Evolutionary conservation across 2,797 vertebrate genomes (phyloP).

Genomic region (Danio tinwini): DNA sequence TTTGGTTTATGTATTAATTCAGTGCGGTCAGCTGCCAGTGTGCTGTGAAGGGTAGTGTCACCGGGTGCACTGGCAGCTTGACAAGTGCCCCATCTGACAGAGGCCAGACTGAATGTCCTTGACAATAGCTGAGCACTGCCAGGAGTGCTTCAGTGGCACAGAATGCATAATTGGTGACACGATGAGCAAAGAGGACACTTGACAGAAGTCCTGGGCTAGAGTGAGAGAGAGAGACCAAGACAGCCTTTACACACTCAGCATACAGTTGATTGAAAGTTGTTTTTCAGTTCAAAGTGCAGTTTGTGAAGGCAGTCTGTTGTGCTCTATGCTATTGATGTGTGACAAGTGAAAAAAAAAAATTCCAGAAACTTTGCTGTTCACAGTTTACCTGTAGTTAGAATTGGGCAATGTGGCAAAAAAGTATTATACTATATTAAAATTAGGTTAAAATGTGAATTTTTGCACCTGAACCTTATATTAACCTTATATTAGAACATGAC

Average conservation of each 20-base stretch:
- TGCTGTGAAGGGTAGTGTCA: constrained; percentile 49
- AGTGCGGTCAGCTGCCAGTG: constrained; percentile 43
- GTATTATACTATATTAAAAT: too few relatives aligned
- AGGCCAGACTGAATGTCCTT: constrained; percentile 44
- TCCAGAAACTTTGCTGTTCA: neutral
- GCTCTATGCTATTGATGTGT: neutral
- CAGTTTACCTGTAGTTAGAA: neutral
- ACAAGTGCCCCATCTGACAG: constrained; percentile 47
- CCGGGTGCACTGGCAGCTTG: constrained; percentile 51
- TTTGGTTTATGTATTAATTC: constrained; percentile 59
- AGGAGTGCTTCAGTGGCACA: constrained; percentile 39
- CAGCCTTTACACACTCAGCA: constrained; percentile 8
- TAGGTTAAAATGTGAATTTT: too few relatives aligned
- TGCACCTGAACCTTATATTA: too few relatives aligned
- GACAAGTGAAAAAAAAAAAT: neutral
- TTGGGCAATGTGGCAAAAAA: too few relatives aligned
- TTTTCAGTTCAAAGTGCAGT: constrained; percentile 1
- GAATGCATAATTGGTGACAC: constrained; percentile 49
- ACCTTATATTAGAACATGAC: too few relatives aligned
- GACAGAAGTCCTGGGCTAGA: constrained; percentile 38
- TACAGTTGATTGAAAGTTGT: constrained; percentile 17
- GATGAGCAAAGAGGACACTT: constrained; percentile 38
- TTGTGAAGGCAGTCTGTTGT: neutral
- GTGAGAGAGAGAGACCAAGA: neutral
- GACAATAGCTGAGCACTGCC: constrained; percentile 45